phyloP scores from a whole-genome alignment of 2,888 invertebrate genomes.

The Odontothrips loti region DNA sequence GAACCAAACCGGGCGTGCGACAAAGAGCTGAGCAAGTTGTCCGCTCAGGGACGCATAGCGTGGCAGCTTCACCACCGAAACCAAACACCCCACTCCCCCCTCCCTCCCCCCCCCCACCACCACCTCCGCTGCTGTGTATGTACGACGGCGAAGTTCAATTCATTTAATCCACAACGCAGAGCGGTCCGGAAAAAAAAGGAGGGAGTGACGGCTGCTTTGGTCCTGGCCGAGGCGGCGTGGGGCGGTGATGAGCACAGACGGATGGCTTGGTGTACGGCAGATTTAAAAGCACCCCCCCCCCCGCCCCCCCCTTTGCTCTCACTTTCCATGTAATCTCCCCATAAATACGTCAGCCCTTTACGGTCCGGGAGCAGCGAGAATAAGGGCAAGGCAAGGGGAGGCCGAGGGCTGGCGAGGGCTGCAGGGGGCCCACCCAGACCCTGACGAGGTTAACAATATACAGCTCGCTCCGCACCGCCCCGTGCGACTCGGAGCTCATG shows the following conservation, averaged over 20 bases:
- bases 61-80: too few species aligned
- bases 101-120: too few species aligned
- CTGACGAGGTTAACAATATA: constrained; percentile 1
- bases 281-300: not conserved
- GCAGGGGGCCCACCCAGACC: not conserved
- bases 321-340: constrained; percentile 6
- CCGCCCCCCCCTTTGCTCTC: not conserved
- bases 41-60: too few species aligned
- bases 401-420: not conserved
- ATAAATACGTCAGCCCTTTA: constrained; percentile 12
- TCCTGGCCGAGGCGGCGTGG: not conserved
- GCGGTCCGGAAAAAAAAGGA: too few species aligned
- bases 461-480: not conserved
- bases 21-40: too few species aligned
- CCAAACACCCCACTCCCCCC: too few species aligned
- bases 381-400: not conserved
- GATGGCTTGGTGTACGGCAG: not conserved
- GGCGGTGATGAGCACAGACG: not conserved
- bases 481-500: too few species aligned
- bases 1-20: too few species aligned
- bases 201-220: not conserved
- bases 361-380: not conserved
- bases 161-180: too few species aligned
- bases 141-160: too few species aligned
- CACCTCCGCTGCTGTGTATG: too few species aligned